A percentile compares a stretch with the other conserved stretches of the same genome.
These are phyloP conservation scores for Numida meleagris DNA, from an alignment of 2,113 vertebrate species.

Conservation along the genomic window DNA sequence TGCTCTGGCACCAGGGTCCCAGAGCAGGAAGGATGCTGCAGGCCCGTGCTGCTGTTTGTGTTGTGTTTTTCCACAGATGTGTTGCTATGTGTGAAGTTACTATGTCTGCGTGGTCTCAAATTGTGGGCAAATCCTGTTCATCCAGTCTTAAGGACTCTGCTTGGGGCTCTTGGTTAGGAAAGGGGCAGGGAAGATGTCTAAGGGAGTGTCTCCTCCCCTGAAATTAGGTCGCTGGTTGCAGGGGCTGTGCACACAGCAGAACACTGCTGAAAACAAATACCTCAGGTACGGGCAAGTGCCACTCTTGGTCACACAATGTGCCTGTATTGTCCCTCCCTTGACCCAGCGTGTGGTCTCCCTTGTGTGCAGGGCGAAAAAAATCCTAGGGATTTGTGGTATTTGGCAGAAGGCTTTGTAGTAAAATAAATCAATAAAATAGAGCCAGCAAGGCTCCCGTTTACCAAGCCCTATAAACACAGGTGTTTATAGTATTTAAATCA, in stretches of 20 bases:
- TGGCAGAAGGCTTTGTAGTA: background rate
- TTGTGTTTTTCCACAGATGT: rapidly evolving
- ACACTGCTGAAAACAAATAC: background rate
- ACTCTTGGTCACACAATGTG: background rate
- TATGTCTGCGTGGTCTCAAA: rapidly evolving
- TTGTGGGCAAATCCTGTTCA: background rate
- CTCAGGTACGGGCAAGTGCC: background rate
- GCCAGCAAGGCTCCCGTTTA: background rate
- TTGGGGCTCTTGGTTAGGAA: background rate
- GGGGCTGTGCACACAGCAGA: rapidly evolving
- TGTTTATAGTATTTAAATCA: background rate
- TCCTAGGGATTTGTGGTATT: background rate
- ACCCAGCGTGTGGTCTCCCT: background rate
- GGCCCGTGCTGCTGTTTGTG: background rate
- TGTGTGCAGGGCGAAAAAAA: background rate
- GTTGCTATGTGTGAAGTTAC: rapidly evolving
- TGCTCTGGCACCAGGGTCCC: background rate
- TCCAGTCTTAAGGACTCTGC: background rate
- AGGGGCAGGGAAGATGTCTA: background rate
- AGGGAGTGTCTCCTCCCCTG: background rate
- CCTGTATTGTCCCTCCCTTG: rapidly evolving
- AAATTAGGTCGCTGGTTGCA: rapidly evolving
- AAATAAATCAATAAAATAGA: background rate
- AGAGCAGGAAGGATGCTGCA: background rate
- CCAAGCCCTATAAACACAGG: background rate